phyloP scores from a whole-genome alignment of 2,888 invertebrate species.

The Hypercompe scribonia region DNA sequence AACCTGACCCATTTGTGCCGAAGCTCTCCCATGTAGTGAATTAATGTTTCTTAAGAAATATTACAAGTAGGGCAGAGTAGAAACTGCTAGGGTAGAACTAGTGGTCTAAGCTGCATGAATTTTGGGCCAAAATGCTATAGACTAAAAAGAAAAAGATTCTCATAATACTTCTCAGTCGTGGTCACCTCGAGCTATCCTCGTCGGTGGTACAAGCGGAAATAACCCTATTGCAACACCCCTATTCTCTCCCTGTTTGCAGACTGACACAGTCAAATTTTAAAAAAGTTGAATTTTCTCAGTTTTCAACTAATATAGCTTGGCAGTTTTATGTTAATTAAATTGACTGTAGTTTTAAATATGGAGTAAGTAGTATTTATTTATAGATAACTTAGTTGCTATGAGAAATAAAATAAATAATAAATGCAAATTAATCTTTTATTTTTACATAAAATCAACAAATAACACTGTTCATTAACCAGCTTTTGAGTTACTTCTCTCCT shows the following conservation, averaged over 20 bases:
- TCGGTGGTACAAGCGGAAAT: too few relatives aligned
- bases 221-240: too few relatives aligned
- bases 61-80: too few relatives aligned
- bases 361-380: conserved; percentile 61
- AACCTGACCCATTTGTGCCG: not conserved
- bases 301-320: conserved; percentile 3
- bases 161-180: too few relatives aligned
- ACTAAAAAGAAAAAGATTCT: too few relatives aligned
- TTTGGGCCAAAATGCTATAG: too few relatives aligned
- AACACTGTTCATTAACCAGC: not conserved
- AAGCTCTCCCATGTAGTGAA: not conserved
- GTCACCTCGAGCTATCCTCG: too few relatives aligned
- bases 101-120: too few relatives aligned
- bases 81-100: too few relatives aligned
- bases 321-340: conserved; percentile 36
- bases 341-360: conserved; percentile 40
- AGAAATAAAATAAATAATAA: conserved; percentile 53
- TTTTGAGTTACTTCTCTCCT: not conserved
- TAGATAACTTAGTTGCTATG: conserved; percentile 37
- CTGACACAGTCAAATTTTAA: not conserved
- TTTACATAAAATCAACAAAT: conserved; percentile 4
- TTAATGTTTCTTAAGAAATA: not conserved
- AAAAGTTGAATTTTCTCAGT: conserved; percentile 9
- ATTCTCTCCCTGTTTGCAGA: not conserved
- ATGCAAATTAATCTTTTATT: conserved; percentile 30